phyloP scores from a whole-genome alignment of 2,113 vertebrate species.

The Craseonycteris thonglongyai region DNA sequence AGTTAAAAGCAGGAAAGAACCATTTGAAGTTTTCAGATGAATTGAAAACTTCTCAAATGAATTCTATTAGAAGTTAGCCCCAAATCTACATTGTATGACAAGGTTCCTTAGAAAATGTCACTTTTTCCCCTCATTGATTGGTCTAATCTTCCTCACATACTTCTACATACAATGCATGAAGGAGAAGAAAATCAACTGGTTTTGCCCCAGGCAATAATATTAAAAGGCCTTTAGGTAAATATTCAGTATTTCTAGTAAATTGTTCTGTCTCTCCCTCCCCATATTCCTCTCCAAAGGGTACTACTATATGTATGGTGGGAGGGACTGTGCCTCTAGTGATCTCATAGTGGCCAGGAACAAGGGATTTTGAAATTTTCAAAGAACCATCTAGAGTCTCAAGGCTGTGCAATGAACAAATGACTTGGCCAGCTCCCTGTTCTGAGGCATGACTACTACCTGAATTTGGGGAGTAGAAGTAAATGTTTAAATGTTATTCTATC shows the following conservation, averaged over 20 bases:
- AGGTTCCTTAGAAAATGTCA: neutral
- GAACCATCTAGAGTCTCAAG: neutral
- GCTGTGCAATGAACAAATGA: neutral
- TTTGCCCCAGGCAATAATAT: neutral
- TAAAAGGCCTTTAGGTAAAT: neutral
- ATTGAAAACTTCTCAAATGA: slow-evolving; percentile 47
- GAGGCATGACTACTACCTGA: neutral
- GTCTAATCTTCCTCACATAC: neutral
- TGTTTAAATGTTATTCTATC: neutral
- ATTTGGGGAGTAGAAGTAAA: neutral
- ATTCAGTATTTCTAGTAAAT: neutral
- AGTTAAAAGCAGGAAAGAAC: neutral
- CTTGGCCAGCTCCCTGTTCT: neutral
- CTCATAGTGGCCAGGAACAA: neutral
- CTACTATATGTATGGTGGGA: neutral
- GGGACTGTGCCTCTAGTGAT: neutral
- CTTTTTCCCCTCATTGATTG: neutral
- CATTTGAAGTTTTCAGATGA: neutral
- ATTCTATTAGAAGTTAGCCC: neutral
- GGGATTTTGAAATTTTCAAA: neutral
- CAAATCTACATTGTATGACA: neutral
- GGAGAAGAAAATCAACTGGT: neutral
- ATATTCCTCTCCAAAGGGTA: neutral
- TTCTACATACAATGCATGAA: neutral
- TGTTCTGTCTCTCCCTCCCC: neutral